These are phyloP conservation scores for Patella pellucida DNA, from an alignment of 2,888 invertebrate genomes.

Conservation along the genomic window DNA sequence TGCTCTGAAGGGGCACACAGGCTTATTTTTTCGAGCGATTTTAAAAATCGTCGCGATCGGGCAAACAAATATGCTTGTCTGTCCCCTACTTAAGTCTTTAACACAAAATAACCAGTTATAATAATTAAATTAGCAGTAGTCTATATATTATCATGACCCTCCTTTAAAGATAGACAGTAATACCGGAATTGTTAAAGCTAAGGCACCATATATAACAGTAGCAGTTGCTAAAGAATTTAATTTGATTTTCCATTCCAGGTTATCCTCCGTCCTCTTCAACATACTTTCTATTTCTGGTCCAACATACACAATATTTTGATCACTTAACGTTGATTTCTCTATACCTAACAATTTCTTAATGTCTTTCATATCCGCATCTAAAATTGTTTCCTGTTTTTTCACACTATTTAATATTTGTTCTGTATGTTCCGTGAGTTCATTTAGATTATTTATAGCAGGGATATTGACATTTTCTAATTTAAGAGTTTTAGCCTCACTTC, in stretches of 20 bases:
- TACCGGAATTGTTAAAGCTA: constrained; percentile 61
- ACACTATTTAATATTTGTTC: constrained; percentile 41
- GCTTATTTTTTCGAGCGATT: too few relatives aligned
- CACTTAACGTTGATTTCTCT: constrained; percentile 30
- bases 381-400: constrained; percentile 49
- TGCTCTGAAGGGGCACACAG: too few relatives aligned
- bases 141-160: neutral
- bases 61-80: too few relatives aligned
- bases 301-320: constrained; percentile 59
- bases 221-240: constrained; percentile 63
- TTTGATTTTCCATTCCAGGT: constrained; percentile 67
- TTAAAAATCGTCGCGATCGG: too few relatives aligned
- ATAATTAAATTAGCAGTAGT: too few relatives aligned
- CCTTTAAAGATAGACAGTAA: constrained; percentile 44
- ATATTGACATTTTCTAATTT: constrained; percentile 8
- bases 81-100: too few relatives aligned
- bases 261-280: constrained; percentile 61
- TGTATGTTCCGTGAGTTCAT: constrained; percentile 36
- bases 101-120: too few relatives aligned
- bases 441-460: neutral
- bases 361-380: constrained; percentile 58
- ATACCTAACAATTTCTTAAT: constrained; percentile 53
- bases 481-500: neutral
- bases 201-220: constrained; percentile 62
- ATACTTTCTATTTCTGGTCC: constrained; percentile 62